Evolutionary conservation across 2,888 invertebrate species (phyloP), one percentile per base, ranked within the genome.

Genomic region (Trypoxylon attenuatum): DNA sequence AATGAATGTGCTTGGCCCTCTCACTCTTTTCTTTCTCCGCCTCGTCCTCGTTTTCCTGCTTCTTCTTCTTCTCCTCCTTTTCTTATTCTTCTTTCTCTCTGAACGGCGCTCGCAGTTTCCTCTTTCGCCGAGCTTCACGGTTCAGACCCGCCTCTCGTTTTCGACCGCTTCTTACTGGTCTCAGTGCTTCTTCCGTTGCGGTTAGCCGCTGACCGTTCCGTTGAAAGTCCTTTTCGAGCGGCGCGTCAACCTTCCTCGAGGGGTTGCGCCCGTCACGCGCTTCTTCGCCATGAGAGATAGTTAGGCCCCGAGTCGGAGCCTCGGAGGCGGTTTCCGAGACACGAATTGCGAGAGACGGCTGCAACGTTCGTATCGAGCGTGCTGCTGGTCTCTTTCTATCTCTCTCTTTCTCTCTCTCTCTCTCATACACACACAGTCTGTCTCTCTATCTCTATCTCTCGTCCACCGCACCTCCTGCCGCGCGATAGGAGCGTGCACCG

Each of bases 261-360:
- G 23, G 56, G 19, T 56, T 42, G 46, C 50, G 29, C 53, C 2
- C 50, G 54, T 59, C 50, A 66, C 53, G 55, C 63, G 57, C 63
- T 63, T 49, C 5, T 33, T 33, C n/a, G 33, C 33, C 33, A 33
- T 13, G 33, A 33, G 33, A 33, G 13, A 5, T 10, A 33, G 33
- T 3, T 33, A 10, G 10, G 33, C 33, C n/a, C 8, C 33, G 33
- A 33, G 33, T n/a, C n/a, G n/a, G n/a, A n/a, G n/a, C n/a, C n/a
- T n/a, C n/a, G n/a, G n/a, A n/a, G n/a, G n/a, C n/a, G n/a, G n/a
- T n/a, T n/a, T n/a, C n/a, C n/a, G n/a, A n/a, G n/a, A n/a, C n/a
- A n/a, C n/a, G n/a, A n/a, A n/a, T n/a, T n/a, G n/a, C n/a, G n/a
- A n/a, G n/a, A n/a, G n/a, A n/a, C n/a, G n/a, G n/a, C n/a, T n/a